These are phyloP conservation scores for Aulostomus chinensis DNA, from an alignment of 2,797 vertebrate genomes.

Conservation along the genomic window DNA sequence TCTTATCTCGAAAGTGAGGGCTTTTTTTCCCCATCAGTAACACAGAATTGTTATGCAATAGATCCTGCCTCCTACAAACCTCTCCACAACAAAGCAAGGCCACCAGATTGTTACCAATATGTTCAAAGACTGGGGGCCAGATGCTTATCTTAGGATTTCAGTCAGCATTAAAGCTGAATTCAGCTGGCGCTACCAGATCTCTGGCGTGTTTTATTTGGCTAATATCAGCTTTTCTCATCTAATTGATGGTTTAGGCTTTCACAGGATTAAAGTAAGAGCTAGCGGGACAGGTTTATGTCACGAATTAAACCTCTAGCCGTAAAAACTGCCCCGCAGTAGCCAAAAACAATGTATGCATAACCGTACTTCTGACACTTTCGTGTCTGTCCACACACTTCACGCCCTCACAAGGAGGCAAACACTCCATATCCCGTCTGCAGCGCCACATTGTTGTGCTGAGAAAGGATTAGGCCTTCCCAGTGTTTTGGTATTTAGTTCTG, in stretches of 20 bases:
- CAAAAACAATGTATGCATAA: neutral
- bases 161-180: constrained; percentile 17
- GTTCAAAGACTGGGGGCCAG: constrained; percentile 18
- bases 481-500: constrained; percentile 63
- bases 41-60: constrained; percentile 20
- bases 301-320: neutral
- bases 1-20: too few species aligned
- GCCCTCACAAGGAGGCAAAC: too few species aligned
- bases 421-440: neutral
- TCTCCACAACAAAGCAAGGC: too few species aligned
- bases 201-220: constrained; percentile 16
- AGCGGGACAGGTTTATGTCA: neutral
- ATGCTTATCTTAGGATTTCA: constrained; percentile 16
- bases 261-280: neutral
- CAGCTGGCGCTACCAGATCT: constrained; percentile 4
- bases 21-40: too few species aligned
- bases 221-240: neutral
- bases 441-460: constrained; percentile 9
- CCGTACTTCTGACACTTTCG: too few species aligned
- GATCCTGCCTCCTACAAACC: too few species aligned
- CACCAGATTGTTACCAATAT: constrained; percentile 42
- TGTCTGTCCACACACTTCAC: too few species aligned
- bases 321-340: neutral
- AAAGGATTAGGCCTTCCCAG: constrained; percentile 25
- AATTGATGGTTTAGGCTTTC: neutral